Conservation (phyloP, 2,113 vertebrate species). For the Tricholaema leucomelas region DNA sequence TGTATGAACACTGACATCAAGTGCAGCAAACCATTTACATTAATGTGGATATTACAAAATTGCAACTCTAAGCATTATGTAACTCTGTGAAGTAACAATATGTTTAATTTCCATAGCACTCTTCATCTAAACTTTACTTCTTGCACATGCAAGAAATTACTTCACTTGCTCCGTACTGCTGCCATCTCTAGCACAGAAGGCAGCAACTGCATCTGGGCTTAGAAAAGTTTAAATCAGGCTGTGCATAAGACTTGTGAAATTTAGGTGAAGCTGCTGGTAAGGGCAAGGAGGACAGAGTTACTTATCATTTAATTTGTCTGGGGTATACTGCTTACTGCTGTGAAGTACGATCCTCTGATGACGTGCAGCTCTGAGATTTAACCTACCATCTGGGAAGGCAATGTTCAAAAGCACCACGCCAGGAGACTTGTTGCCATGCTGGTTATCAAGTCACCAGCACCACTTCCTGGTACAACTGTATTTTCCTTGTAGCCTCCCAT, state of each 20-base stretch:
- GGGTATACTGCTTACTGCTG: not conserved
- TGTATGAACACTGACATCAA: not conserved
- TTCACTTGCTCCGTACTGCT: not conserved
- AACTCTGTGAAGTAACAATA: not conserved
- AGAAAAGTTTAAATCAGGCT: not conserved
- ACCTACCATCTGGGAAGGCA: not conserved
- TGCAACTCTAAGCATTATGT: not conserved
- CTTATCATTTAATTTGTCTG: conserved; percentile 1
- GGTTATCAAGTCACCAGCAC: not conserved
- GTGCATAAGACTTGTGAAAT: not conserved
- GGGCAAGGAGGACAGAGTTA: not conserved
- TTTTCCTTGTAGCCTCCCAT: not conserved
- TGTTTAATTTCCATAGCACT: not conserved
- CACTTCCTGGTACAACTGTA: not conserved
- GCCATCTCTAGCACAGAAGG: conserved; percentile 1
- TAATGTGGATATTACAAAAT: conserved; percentile 3
- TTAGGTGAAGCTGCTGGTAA: not conserved
- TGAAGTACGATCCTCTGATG: not conserved
- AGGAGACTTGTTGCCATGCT: not conserved
- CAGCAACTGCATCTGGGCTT: not conserved
- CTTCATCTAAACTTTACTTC: not conserved
- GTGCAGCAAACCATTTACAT: not conserved
- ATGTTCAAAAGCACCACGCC: not conserved
- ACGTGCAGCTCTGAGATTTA: conserved; percentile 9
- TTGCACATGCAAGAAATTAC: not conserved